phyloP scores from a whole-genome alignment of 2,113 vertebrate species.

The Gorsachius goisagi region DNA sequence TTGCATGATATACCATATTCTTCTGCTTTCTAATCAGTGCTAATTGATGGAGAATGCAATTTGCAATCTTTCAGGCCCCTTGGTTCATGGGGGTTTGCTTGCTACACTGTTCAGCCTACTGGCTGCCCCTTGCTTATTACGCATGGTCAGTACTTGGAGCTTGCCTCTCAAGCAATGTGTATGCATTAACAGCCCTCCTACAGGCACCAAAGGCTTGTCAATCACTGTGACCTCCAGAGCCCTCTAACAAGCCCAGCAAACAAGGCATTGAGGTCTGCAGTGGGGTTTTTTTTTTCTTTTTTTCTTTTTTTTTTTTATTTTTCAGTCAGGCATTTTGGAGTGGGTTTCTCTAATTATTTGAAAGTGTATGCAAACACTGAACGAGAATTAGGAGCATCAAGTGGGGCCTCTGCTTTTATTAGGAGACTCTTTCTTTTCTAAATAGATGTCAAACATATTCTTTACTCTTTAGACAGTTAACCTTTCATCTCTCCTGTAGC shows the following conservation, averaged over 20 bases:
- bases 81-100: neutral
- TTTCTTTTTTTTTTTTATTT: neutral
- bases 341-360: slow-evolving; percentile 73
- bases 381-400: slow-evolving; percentile 71
- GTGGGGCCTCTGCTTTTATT: slow-evolving; percentile 75
- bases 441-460: slow-evolving; percentile 77
- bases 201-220: slow-evolving; percentile 74
- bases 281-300: slow-evolving; percentile 26
- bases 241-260: slow-evolving; percentile 71
- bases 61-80: slow-evolving; percentile 33
- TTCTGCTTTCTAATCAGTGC: slow-evolving; percentile 56
- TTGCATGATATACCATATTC: neutral
- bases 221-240: slow-evolving; percentile 71
- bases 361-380: slow-evolving; percentile 79
- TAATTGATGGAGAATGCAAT: slow-evolving; percentile 69
- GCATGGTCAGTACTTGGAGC: slow-evolving; percentile 39
- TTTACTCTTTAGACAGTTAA: slow-evolving; percentile 78
- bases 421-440: slow-evolving; percentile 72
- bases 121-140: slow-evolving; percentile 57
- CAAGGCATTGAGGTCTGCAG: slow-evolving; percentile 62
- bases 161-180: slow-evolving; percentile 51
- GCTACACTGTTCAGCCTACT: slow-evolving; percentile 60
- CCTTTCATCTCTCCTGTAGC: slow-evolving; percentile 74
- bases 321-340: slow-evolving; percentile 47
- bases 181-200: slow-evolving; percentile 62